Conservation (phyloP, 2,113 vertebrate species). For the Pleuronectes platessa region DNA sequence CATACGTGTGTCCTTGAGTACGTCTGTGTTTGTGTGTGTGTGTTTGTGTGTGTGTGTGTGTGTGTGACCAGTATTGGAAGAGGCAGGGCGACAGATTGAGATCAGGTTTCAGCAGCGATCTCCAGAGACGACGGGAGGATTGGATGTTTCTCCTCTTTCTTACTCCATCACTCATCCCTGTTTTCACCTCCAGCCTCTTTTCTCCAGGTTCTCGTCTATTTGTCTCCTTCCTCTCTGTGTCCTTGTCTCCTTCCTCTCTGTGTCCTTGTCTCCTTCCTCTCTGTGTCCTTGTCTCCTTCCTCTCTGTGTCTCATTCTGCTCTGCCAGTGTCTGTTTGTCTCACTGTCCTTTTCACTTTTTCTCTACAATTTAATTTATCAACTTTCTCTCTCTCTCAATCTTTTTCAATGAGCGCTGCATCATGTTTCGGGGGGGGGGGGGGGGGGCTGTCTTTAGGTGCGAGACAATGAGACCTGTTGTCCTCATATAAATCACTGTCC, state of each 20-base stretch:
- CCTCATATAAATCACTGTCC: neutral
- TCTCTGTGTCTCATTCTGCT: constrained; percentile 7
- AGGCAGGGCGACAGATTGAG: constrained; percentile 27
- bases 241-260: constrained; percentile 2
- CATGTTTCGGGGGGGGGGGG: too few relatives aligned
- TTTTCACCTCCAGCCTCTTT: neutral
- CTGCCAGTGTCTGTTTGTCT: neutral
- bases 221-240: constrained; percentile 13
- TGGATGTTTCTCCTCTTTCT: constrained; percentile 37
- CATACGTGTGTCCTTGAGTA: neutral
- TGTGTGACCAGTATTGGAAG: constrained; percentile 38
- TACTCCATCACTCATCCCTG: constrained; percentile 22
- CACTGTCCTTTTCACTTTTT: neutral
- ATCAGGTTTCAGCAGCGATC: constrained; percentile 68
- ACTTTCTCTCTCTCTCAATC: neutral
- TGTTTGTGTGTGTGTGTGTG: constrained; percentile 11
- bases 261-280: neutral
- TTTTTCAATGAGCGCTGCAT: constrained; percentile 12
- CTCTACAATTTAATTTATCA: neutral
- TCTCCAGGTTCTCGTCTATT: constrained; percentile 11
- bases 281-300: neutral
- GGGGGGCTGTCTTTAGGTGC: neutral
- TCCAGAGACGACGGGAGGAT: constrained; percentile 48
- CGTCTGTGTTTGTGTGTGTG: neutral
- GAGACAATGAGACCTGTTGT: neutral